Conservation (phyloP, 2,797 vertebrate genomes). For the Crotalus adamanteus region DNA sequence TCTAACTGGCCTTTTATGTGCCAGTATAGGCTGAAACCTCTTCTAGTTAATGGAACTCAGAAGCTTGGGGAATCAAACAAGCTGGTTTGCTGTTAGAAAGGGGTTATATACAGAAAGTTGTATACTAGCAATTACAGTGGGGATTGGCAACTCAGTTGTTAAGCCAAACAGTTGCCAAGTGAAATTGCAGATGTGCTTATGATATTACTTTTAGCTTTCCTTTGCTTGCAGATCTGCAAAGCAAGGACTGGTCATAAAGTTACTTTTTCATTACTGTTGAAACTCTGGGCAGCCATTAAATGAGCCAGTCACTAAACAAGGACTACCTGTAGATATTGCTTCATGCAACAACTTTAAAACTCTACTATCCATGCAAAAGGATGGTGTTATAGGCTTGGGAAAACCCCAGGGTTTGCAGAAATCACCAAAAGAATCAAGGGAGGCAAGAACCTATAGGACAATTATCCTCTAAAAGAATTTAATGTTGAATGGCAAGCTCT, state of each 20-base stretch:
- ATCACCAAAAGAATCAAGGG: neutral
- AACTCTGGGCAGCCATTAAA: neutral
- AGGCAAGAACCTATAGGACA: no score
- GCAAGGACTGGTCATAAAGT: neutral
- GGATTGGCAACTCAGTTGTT: neutral
- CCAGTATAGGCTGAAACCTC: neutral
- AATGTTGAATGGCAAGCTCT: neutral
- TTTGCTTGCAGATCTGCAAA: neutral
- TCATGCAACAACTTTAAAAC: neutral
- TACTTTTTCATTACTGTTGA: neutral
- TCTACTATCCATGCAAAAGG: neutral
- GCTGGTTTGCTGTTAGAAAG: neutral
- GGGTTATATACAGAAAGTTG: neutral
- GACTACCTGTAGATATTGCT: neutral
- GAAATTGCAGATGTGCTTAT: neutral
- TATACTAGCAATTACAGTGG: neutral
- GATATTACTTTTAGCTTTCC: neutral
- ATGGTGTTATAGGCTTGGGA: neutral
- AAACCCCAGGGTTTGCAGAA: neutral
- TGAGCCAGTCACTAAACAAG: neutral
- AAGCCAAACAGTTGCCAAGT: neutral
- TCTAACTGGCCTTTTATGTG: neutral
- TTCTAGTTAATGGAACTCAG: neutral
- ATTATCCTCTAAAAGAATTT: neutral
- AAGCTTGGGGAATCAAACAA: neutral